Evolutionary conservation across 2,113 vertebrate genomes (phyloP), one percentile per base, ranked within the genome.

Genomic region (Tursiops truncatus): DNA sequence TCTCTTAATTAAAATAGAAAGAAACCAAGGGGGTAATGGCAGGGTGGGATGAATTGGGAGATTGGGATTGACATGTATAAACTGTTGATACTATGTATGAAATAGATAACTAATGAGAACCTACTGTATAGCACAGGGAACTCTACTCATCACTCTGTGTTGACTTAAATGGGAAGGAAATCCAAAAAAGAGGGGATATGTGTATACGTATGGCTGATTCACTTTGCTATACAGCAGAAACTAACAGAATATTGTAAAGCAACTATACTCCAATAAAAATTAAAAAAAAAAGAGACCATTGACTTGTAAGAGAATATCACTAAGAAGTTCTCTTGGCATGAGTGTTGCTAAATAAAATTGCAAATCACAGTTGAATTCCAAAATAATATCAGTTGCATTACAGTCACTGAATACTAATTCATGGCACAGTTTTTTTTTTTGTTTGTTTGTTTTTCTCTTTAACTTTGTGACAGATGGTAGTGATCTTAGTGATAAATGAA

Each of bases 1-100:
- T 98, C 82, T 98, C 74, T 97, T 25, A 92, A 80, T 98, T 76
- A 76, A 87, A 97, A 97, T 14, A 56, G 93, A 94, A 98, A 97
- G 97, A 97, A 95, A 68, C 83, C 53, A 18, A 53, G 53, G 53
- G 53, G 53, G 53, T 18, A 53, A 53, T 53, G 53, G 53, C 53
- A 53, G 53, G 53, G 53, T 53, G 15, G 53, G 15, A 53, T 53
- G 53, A 53, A 53, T 53, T 53, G 53, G 53, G 15, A 53, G 53
- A 17, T 53, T 53, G 53, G 53, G 53, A 53, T 53, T 53, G 53
- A 53, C 53, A 53, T 53, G 17, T 53, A 53, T 53, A 53, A 1
- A 53, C 53, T 53, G 53, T 53, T 53, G 53, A 53, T 53, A 53
- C 53, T 5, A 53, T 53, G 53, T 53, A 5, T 53, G 18, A 53